These are phyloP conservation scores for Drosophila micromelanica DNA, from an alignment of 1,140 invertebrate species.

Conservation along the genomic window DNA sequence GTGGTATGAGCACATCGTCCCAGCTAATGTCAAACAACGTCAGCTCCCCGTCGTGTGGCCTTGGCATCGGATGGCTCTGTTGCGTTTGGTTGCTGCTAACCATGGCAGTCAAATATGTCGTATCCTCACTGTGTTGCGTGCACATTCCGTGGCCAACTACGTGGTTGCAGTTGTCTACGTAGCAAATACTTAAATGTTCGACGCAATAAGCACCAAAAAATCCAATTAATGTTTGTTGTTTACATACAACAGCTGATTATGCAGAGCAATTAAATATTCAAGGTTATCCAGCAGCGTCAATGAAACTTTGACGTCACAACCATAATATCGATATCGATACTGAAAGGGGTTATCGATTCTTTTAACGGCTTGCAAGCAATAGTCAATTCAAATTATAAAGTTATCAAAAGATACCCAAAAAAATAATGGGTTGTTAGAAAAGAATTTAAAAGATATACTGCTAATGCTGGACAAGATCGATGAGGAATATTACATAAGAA, in stretches of 20 bases:
- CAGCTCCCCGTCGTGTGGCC: constrained; percentile 15
- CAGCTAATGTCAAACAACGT: constrained; percentile 86
- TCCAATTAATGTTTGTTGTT: constrained; percentile 28
- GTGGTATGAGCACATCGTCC: constrained; percentile 86
- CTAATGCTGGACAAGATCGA: constrained; percentile 44
- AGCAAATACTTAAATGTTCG: constrained; percentile 13
- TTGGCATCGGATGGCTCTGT: constrained; percentile 30
- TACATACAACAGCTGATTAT: constrained; percentile 48
- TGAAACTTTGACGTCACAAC: constrained; percentile 8
- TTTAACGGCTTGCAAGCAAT: no score
- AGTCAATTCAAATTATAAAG: no score
- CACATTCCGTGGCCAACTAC: constrained; percentile 57
- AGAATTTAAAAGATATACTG: no score
- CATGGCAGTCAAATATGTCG: constrained; percentile 63
- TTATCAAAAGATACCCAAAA: no score
- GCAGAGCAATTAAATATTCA: constrained; percentile 13
- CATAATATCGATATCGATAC: neutral
- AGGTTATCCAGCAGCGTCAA: neutral
- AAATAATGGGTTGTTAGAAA: no score
- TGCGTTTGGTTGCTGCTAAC: constrained; percentile 8
- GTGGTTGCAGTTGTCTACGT: constrained; percentile 27
- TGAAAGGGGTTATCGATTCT: no score
- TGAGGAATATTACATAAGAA: constrained; percentile 26
- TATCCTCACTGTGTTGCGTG: constrained; percentile 65
- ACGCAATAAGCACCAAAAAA: constrained; percentile 27